Evolutionary conservation across 2,797 vertebrate species (phyloP).

Genomic region (Pempheris klunzingeri): DNA sequence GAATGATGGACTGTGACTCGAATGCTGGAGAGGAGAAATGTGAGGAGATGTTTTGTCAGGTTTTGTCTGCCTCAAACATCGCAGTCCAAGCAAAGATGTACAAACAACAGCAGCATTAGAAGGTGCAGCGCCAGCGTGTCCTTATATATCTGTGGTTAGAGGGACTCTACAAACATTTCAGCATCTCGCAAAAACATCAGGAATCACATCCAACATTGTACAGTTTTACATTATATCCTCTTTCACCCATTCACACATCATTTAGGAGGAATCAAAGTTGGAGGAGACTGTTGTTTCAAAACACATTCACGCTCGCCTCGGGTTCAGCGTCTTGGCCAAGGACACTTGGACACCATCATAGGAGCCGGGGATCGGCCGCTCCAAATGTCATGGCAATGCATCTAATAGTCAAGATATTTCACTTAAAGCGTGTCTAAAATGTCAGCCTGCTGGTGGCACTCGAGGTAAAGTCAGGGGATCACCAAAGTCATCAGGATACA

Average conservation of each 20-base stretch:
- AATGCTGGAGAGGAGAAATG: constrained; percentile 19
- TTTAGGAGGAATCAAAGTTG: no score
- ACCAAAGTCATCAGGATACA: background rate
- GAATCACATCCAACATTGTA: no score
- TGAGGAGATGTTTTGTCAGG: constrained; percentile 6
- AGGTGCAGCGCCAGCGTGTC: background rate
- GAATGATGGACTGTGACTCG: constrained; percentile 50
- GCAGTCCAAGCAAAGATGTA: constrained; percentile 1
- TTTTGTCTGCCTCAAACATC: constrained; percentile 11
- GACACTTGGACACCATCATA: no score
- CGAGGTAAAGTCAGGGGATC: background rate
- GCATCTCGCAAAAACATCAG: no score
- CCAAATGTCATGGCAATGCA: background rate
- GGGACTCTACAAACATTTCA: background rate
- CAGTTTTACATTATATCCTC: no score
- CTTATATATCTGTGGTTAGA: background rate
- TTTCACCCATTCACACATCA: no score
- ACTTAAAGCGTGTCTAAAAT: no score
- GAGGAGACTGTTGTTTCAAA: no score
- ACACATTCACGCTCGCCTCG: no score
- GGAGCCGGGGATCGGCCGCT: no score
- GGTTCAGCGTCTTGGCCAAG: no score
- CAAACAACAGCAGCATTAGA: background rate
- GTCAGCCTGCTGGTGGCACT: no score
- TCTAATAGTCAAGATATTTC: background rate